Percentiles rank a stretch among this genome's conserved stretches.
phyloP scores from a whole-genome alignment of 2,113 vertebrate species.

The Numida meleagris region DNA sequence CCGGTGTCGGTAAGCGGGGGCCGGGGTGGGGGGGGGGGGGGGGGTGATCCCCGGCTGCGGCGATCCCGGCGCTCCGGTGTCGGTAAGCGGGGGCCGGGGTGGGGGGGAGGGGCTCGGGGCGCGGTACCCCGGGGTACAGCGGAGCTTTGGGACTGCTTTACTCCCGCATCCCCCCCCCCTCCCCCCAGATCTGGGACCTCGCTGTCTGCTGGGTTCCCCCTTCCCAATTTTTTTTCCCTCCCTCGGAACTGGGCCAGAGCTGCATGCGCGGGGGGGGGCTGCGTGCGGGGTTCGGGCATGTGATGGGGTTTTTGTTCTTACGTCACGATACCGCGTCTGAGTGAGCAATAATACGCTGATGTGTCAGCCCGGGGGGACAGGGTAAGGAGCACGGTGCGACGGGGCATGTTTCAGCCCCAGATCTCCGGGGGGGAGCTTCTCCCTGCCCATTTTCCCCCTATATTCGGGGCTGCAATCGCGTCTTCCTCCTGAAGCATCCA shows the following conservation, averaged over 20 bases:
- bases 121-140: not conserved
- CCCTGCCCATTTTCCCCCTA: not conserved
- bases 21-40: not conserved
- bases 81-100: not conserved
- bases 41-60: conserved; percentile 46
- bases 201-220: not conserved
- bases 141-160: not conserved
- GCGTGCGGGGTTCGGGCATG: not conserved
- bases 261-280: not conserved
- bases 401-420: accelerated
- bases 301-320: conserved; percentile 12
- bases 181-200: not conserved
- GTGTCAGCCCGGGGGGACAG: not conserved
- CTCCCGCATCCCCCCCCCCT: not conserved
- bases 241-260: not conserved
- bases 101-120: not conserved
- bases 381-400: not conserved
- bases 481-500: not conserved
- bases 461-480: accelerated
- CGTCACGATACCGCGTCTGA: not conserved
- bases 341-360: not conserved
- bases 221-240: not conserved
- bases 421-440: not conserved
- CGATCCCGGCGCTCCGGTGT: conserved; percentile 54
- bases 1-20: not conserved